Evolutionary conservation across 1,140 invertebrate genomes (phyloP).

Genomic region (Sitophilus oryzae): DNA sequence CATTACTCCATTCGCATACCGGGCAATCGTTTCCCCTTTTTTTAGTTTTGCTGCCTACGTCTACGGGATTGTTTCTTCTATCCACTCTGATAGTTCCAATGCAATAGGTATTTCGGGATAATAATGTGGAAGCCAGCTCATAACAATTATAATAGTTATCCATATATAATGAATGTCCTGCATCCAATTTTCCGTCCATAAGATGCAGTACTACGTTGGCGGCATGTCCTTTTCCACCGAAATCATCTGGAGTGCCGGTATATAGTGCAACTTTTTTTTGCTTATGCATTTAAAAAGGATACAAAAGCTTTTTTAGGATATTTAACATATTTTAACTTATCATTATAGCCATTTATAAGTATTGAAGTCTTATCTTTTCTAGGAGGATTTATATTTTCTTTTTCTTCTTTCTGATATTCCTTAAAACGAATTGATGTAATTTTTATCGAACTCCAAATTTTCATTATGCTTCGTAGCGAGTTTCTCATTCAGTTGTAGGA

Average conservation of each 20-base stretch:
- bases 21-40: conserved; percentile 35
- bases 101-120: conserved; percentile 36
- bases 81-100: conserved; percentile 37
- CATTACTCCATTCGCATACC: conserved; percentile 31
- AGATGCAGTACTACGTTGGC: conserved; percentile 20
- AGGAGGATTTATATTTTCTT: no score
- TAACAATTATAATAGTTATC: conserved; percentile 46
- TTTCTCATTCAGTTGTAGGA: no score
- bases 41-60: conserved; percentile 37
- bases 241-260: conserved; percentile 16
- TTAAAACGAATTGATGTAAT: no score
- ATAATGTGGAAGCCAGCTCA: conserved; percentile 37
- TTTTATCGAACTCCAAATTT: no score
- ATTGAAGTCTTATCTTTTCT: no score
- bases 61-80: conserved; percentile 14
- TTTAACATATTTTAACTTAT: no score
- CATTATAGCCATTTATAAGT: no score
- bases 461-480: no score
- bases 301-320: no score
- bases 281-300: no score
- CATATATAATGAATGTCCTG: conserved; percentile 41
- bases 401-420: no score
- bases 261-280: conserved; percentile 20
- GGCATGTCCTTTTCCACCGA: conserved; percentile 20
- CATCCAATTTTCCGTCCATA: conserved; percentile 32